Percentiles rank a stretch among this genome's conserved stretches.
Conservation (phyloP, 53 echinoderm and acorn worm species). For the Apostichopus leukothele region DNA sequence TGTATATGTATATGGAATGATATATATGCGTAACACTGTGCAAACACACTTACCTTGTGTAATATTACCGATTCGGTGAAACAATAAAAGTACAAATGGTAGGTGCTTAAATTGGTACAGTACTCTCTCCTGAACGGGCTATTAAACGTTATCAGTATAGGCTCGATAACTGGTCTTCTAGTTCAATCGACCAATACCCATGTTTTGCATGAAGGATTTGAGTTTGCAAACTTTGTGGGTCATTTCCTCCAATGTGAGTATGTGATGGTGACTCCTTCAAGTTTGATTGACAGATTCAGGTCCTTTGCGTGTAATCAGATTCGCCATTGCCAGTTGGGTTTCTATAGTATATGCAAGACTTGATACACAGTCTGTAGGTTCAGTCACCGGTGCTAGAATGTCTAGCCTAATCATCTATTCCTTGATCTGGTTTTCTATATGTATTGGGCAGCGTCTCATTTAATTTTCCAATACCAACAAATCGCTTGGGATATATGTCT, state of each 20-base stretch:
- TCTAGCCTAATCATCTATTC: no score
- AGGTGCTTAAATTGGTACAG: no score
- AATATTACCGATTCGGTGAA: no score
- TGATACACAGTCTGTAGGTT: background rate
- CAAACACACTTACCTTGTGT: no score
- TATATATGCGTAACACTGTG: no score
- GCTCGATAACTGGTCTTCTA: conserved; percentile 18
- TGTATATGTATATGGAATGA: no score
- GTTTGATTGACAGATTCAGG: conserved; percentile 54
- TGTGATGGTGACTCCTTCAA: conserved; percentile 54
- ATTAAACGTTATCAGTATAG: conserved; percentile 57
- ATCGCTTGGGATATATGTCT: no score
- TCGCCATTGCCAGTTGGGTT: conserved; percentile 24
- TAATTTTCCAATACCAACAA: no score
- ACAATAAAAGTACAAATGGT: no score
- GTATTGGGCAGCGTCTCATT: no score
- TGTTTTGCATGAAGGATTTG: conserved; percentile 57
- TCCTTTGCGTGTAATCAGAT: conserved; percentile 66
- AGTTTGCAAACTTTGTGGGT: conserved; percentile 48
- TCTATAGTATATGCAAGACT: background rate
- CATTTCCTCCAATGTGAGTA: conserved; percentile 56
- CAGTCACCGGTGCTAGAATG: no score
- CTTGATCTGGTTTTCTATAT: no score
- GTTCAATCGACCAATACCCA: conserved; percentile 32
- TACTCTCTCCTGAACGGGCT: conserved; percentile 52